phyloP scores from a whole-genome alignment of 64 coral and sea anemone genomes.

The Porites australiensis region DNA sequence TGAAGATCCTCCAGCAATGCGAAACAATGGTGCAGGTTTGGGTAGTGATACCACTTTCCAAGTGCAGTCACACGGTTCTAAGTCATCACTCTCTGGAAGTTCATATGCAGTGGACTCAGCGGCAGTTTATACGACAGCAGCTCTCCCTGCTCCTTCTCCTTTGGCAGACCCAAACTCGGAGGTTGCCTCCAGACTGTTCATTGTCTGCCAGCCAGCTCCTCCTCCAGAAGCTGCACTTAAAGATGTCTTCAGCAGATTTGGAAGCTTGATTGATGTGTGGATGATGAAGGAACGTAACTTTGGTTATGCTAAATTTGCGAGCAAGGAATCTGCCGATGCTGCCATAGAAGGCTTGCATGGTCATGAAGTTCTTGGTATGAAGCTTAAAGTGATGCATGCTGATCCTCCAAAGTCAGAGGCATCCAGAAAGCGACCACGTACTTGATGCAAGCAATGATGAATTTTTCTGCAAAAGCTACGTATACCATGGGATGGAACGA shows the following conservation, averaged over 20 bases:
- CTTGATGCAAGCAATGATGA: neutral
- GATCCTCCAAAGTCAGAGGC: slow-evolving; percentile 92
- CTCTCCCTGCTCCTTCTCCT: slow-evolving; percentile 84
- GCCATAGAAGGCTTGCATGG: slow-evolving; percentile 95
- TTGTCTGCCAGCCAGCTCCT: slow-evolving; percentile 94
- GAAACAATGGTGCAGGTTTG: slow-evolving; percentile 41
- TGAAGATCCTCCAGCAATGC: slow-evolving; percentile 84
- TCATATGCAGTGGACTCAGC: slow-evolving; percentile 51
- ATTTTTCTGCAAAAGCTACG: neutral
- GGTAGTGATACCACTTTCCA: slow-evolving; percentile 46
- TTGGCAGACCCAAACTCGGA: slow-evolving; percentile 86
- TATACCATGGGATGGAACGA: neutral
- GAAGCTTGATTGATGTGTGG: slow-evolving; percentile 95
- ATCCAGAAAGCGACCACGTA: slow-evolving; percentile 87
- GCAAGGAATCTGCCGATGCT: slow-evolving; percentile 92
- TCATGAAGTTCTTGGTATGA: slow-evolving; percentile 95
- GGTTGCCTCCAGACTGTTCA: slow-evolving; percentile 85
- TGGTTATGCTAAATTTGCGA: slow-evolving; percentile 96
- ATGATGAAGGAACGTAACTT: slow-evolving; percentile 98
- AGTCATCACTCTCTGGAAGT: slow-evolving; percentile 44
- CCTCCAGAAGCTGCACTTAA: slow-evolving; percentile 91
- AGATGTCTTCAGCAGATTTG: slow-evolving; percentile 97
- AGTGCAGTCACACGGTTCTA: slow-evolving; percentile 56
- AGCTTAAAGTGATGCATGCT: slow-evolving; percentile 94
- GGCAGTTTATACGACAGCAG: slow-evolving; percentile 86